These are phyloP conservation scores for Misgurnus mizolepis DNA, from an alignment of 2,113 vertebrate genomes.

Conservation along the genomic window DNA sequence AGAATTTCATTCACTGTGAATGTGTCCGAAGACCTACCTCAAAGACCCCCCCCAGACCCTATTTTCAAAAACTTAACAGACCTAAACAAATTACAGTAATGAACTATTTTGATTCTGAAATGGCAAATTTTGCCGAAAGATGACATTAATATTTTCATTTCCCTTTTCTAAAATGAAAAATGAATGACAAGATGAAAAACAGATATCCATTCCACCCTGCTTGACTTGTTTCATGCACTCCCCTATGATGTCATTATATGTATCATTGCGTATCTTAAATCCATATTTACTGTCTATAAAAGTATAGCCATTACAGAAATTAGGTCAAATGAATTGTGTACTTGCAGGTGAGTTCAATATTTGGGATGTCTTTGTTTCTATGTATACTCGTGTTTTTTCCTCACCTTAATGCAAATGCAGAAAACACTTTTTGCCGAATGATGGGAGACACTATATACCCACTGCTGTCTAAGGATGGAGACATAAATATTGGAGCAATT, in stretches of 20 bases:
- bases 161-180: too few relatives aligned
- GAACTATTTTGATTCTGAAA: too few relatives aligned
- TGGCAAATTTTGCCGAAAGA: too few relatives aligned
- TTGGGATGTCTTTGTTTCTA: background rate
- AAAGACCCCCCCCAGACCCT: too few relatives aligned
- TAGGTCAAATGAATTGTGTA: background rate
- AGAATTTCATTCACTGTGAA: too few relatives aligned
- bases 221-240: background rate
- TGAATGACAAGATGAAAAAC: too few relatives aligned
- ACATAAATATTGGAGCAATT: background rate
- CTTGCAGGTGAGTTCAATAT: background rate
- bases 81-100: too few relatives aligned
- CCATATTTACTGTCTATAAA: background rate
- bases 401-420: background rate
- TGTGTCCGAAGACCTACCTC: too few relatives aligned
- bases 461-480: background rate
- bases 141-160: too few relatives aligned
- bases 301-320: background rate
- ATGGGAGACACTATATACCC: background rate
- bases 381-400: background rate
- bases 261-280: too few relatives aligned
- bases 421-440: background rate
- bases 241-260: background rate
- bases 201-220: too few relatives aligned
- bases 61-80: too few relatives aligned